phyloP scores from a whole-genome alignment of 1,140 invertebrate species.

The Drusus annulatus region DNA sequence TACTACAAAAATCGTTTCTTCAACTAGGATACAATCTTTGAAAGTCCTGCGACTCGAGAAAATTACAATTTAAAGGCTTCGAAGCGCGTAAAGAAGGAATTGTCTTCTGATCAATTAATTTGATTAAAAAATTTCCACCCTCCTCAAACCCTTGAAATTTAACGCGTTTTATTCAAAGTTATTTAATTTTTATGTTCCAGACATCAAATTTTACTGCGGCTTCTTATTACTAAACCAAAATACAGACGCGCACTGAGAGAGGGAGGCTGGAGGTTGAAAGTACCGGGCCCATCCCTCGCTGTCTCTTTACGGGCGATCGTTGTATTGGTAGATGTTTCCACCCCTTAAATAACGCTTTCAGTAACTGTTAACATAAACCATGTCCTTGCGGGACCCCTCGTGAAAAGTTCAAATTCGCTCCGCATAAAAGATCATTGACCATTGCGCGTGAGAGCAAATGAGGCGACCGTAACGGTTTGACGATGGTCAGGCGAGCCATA shows the following conservation, averaged over 20 bases:
- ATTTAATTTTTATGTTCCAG: constrained; percentile 32
- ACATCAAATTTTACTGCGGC: constrained; percentile 44
- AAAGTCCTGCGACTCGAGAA: too few species aligned
- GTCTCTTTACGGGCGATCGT: constrained; percentile 13
- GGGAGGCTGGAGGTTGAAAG: not conserved
- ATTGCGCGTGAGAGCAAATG: constrained; percentile 41
- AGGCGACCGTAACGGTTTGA: constrained; percentile 50
- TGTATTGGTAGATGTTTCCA: constrained; percentile 24
- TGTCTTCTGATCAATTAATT: constrained; percentile 9
- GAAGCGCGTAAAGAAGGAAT: not conserved
- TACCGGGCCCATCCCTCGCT: constrained; percentile 13
- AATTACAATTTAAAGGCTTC: too few species aligned
- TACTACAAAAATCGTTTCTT: too few species aligned
- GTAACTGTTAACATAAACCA: constrained; percentile 55
- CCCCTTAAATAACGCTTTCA: constrained; percentile 26
- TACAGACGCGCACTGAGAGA: not conserved
- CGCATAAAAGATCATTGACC: constrained; percentile 31
- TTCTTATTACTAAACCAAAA: constrained; percentile 38
- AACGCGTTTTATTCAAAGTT: constrained; percentile 19
- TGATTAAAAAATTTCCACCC: constrained; percentile 6
- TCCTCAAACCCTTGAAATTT: not conserved
- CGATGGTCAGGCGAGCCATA: constrained; percentile 39
- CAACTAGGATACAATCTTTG: too few species aligned
- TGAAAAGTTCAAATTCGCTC: constrained; percentile 32
- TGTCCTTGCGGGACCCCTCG: constrained; percentile 32